These are phyloP conservation scores for Glareola pratincola DNA, from an alignment of 2,113 vertebrate genomes.

Conservation along the genomic window DNA sequence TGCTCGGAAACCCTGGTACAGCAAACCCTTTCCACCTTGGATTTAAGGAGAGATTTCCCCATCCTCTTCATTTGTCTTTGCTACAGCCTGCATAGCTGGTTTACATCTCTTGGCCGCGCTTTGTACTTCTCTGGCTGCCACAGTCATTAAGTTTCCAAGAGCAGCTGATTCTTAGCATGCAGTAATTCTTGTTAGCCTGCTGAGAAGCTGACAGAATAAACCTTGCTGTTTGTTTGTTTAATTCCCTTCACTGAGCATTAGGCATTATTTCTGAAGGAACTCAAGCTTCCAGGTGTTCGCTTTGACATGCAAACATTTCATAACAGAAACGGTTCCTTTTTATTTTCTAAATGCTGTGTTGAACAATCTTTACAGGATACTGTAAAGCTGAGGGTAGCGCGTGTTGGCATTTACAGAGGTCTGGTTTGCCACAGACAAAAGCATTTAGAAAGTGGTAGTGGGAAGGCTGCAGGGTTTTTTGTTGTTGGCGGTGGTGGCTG, in stretches of 20 bases:
- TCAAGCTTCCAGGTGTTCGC: constrained; percentile 20
- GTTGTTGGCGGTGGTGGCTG: background rate
- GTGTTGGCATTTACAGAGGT: background rate
- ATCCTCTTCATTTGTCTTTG: background rate
- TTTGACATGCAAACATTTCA: background rate
- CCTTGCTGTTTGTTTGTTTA: constrained; percentile 45
- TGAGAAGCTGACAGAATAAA: constrained; percentile 52
- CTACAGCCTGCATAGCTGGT: background rate
- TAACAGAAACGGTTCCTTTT: background rate
- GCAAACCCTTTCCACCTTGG: background rate
- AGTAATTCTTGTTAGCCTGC: constrained; percentile 51
- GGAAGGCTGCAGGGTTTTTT: background rate
- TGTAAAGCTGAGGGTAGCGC: background rate
- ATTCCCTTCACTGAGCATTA: constrained; percentile 48
- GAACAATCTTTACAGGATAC: background rate
- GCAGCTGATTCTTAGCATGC: constrained; percentile 31
- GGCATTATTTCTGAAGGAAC: constrained; percentile 25
- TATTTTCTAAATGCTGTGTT: background rate
- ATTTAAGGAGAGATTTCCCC: background rate
- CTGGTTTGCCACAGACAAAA: background rate
- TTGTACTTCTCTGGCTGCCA: constrained; percentile 1
- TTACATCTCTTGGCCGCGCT: background rate
- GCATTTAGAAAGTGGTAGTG: background rate
- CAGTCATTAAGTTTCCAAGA: constrained; percentile 36
- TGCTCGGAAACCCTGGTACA: background rate